Evolutionary conservation across 2,113 vertebrate species (phyloP).

Genomic region (Sula dactylatra): DNA sequence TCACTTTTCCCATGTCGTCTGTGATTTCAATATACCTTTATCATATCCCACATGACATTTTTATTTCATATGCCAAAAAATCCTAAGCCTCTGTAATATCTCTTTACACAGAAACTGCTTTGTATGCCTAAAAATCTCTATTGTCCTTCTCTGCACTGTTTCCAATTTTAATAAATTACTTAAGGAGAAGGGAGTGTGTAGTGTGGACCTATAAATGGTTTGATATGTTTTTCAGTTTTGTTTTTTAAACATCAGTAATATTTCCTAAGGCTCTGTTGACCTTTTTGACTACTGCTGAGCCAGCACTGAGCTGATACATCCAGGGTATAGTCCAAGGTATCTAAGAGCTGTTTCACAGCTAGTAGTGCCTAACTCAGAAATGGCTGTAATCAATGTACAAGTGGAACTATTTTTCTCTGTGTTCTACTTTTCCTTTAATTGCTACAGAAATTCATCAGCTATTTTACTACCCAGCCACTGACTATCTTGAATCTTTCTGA

Average conservation of each 20-base stretch:
- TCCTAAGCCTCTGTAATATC: neutral
- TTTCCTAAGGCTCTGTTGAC: neutral
- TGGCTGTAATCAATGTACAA: neutral
- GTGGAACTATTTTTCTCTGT: neutral
- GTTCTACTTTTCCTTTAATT: neutral
- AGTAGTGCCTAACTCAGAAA: neutral
- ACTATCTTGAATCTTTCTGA: constrained; percentile 21
- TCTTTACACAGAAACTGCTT: neutral
- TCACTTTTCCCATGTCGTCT: neutral
- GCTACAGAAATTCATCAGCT: neutral
- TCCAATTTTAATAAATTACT: neutral
- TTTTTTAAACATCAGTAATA: neutral
- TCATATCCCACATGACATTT: neutral
- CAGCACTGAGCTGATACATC: neutral
- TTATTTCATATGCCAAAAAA: neutral
- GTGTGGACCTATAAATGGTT: neutral
- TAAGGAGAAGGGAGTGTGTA: neutral
- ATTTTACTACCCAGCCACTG: neutral
- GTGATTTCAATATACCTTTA: neutral
- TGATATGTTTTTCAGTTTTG: neutral
- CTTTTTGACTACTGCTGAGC: neutral
- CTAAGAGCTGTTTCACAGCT: neutral
- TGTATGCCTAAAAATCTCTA: neutral
- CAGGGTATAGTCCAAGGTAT: neutral
- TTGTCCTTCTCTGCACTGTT: neutral